Evolutionary conservation across 2,113 vertebrate genomes (phyloP), one percentile per base, ranked within the genome.

Genomic region (Amblyornis subalaris): DNA sequence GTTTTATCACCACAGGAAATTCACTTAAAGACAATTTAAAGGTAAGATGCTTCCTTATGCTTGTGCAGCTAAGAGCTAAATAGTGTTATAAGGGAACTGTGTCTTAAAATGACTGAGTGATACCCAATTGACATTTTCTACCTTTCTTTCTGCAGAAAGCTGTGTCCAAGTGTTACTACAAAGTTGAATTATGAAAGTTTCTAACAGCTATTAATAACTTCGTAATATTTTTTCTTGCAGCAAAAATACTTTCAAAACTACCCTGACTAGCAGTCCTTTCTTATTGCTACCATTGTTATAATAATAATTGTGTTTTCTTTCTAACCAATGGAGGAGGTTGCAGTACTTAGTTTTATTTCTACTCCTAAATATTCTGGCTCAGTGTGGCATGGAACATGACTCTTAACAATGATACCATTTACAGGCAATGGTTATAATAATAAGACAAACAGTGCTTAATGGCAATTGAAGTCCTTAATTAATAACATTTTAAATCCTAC

Each of bases 1-100:
- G 11, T 16, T 91, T 85, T 65, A 54, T 73, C 48, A 54, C 62
- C 50, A 44, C 28, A 70, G 55, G 58, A 90, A 83, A 76, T 31
- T 61, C 42, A 75, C 61, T 78, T 88, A 69, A 88, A 76, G 62
- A 62, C 25, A 85, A 79, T 85, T 96, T 91, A 90, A 95, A 72
- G 35, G 33, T 33, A n/a, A 83, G 47, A 70, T 61, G 12, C 5
- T 83, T 85, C 58, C 54, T 88, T 79, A 19, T 45, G 45, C 26
- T 75, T 75, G 10, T 73, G 42, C 57, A 94, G 33, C 54, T 75
- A 57, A 82, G 33, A 88, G 14, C 24, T 82, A 73, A 78, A 89
- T 78, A 31, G 6, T 38, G 3, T n/a, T 77, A 7, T 42, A 76
- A 69, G 40, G 35, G 16, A 80, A 48, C 62, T 67, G 23, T 54